A percentile compares a stretch with the other conserved stretches of the same genome.
phyloP scores from a whole-genome alignment of 2,113 vertebrate species.

The Campylomormyrus tamandua region DNA sequence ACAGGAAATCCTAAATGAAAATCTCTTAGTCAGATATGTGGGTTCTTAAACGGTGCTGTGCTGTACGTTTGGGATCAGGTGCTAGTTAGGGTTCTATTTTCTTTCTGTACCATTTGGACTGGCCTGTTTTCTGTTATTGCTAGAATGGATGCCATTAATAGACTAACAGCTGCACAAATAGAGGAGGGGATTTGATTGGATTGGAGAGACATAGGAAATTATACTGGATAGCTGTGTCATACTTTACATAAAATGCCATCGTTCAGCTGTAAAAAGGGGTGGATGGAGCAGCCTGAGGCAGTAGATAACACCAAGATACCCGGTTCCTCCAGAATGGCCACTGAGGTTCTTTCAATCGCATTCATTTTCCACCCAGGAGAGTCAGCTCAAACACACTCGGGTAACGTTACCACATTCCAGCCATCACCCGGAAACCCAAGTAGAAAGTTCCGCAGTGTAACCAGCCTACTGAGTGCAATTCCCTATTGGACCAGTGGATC shows the following conservation, averaged over 20 bases:
- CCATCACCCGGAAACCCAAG: neutral
- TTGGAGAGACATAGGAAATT: conserved; percentile 6
- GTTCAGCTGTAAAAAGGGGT: neutral
- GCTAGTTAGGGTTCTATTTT: neutral
- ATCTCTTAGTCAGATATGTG: neutral
- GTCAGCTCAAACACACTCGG: neutral
- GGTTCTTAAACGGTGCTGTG: conserved; percentile 23
- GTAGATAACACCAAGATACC: neutral
- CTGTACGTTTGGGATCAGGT: conserved; percentile 38
- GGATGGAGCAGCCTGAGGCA: neutral
- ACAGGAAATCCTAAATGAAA: neutral
- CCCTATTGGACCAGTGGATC: neutral
- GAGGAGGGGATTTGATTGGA: conserved; percentile 20
- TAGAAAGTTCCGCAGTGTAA: neutral
- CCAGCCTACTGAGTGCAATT: neutral
- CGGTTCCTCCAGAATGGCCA: neutral
- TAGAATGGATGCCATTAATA: conserved; percentile 37
- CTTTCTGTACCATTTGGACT: conserved; percentile 17
- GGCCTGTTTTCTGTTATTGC: neutral
- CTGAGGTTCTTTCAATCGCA: neutral
- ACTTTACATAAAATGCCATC: neutral
- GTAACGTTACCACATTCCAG: neutral
- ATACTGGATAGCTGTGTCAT: neutral
- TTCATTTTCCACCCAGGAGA: neutral
- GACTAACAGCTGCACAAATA: conserved; percentile 82